Percentiles rank a stretch among this genome's conserved stretches.
Conservation (phyloP, 64 coral and sea anemone species). For the Actinia tenebrosa region DNA sequence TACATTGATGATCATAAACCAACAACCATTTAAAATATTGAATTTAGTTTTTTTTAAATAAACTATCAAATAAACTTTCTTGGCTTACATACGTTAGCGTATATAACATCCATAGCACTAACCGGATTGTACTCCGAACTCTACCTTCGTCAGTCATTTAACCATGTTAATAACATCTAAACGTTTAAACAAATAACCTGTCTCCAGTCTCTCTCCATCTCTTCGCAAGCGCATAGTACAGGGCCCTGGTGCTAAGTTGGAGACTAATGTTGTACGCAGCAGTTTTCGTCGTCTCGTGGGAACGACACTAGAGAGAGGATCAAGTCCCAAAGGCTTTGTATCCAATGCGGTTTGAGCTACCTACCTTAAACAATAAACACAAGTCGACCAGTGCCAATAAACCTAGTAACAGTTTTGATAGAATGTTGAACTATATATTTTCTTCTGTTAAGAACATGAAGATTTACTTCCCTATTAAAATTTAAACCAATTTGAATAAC, state of each 20-base stretch:
- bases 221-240: not conserved
- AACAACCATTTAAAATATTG: not conserved
- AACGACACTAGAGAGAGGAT: not conserved
- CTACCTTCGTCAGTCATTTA: not conserved
- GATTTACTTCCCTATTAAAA: too few species aligned
- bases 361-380: not conserved
- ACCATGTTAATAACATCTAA: not conserved
- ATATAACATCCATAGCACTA: conserved; percentile 7
- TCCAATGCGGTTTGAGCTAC: not conserved
- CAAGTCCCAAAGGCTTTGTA: conserved; percentile 8
- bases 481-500: too few species aligned
- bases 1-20: too few species aligned
- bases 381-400: not conserved
- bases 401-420: not conserved
- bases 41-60: not conserved
- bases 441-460: too few species aligned
- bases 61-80: not conserved
- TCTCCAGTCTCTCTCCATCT: conserved; percentile 25
- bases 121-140: not conserved
- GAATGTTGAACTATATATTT: too few species aligned
- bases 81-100: not conserved
- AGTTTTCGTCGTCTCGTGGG: conserved; percentile 24
- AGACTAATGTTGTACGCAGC: not conserved
- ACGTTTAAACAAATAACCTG: conserved; percentile 10
- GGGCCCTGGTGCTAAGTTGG: conserved; percentile 1